Evolutionary conservation across 2,797 vertebrate genomes (phyloP).

Genomic region (Esox masquinongy): DNA sequence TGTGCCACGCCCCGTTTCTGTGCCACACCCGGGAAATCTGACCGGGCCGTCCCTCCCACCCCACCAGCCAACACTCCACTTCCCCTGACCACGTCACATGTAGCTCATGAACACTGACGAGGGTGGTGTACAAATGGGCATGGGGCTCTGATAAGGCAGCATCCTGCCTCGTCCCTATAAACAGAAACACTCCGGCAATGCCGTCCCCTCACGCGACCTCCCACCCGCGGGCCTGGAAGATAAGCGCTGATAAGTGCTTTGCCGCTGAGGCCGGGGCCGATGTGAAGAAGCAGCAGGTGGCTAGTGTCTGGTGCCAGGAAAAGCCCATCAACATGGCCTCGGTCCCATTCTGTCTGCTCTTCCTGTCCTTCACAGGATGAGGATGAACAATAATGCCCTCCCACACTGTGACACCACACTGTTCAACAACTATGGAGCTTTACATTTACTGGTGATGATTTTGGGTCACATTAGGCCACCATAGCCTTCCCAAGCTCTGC

Average conservation of each 20-base stretch:
- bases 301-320: slow-evolving; percentile 58
- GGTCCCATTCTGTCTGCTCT: slow-evolving; percentile 67
- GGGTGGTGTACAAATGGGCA: neutral
- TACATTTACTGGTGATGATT: slow-evolving; percentile 41
- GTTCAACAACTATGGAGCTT: slow-evolving; percentile 65
- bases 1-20: slow-evolving; percentile 28
- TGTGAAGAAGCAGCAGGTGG: slow-evolving; percentile 54
- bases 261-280: slow-evolving; percentile 20
- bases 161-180: slow-evolving; percentile 13
- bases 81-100: neutral
- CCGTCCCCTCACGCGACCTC: slow-evolving; percentile 11
- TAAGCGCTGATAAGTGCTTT: slow-evolving; percentile 51
- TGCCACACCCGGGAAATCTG: slow-evolving; percentile 25
- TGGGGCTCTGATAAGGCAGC: slow-evolving; percentile 30
- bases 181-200: slow-evolving; percentile 21
- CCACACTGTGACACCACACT: slow-evolving; percentile 62
- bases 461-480: slow-evolving; percentile 47
- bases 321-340: slow-evolving; percentile 69
- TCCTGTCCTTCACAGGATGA: slow-evolving; percentile 67
- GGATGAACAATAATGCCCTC: slow-evolving; percentile 63
- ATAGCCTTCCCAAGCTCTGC: slow-evolving; percentile 22
- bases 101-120: slow-evolving; percentile 15
- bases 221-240: slow-evolving; percentile 45
- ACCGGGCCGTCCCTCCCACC: neutral
- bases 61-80: neutral